Conservation (phyloP, 2,113 vertebrate genomes). For the Hippocampus comes region DNA sequence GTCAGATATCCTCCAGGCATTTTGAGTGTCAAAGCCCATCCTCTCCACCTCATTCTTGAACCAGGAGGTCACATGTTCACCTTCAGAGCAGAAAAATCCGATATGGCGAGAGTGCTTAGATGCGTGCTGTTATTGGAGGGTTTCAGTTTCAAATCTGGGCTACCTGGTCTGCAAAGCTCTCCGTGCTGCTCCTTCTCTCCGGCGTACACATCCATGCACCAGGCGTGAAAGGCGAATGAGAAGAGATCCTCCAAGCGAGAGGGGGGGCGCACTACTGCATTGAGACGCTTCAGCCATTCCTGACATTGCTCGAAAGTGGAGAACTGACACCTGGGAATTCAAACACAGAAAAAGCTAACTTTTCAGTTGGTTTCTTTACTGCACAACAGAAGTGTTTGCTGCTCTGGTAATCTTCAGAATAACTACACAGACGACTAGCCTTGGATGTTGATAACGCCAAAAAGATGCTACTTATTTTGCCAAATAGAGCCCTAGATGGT, state of each 20-base stretch:
- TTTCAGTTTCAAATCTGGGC: rapidly evolving
- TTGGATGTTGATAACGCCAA: neutral
- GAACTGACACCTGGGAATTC: constrained; percentile 85
- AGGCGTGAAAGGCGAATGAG: constrained; percentile 94
- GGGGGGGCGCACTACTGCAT: constrained; percentile 80
- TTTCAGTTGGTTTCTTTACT: neutral
- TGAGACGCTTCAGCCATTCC: constrained; percentile 92
- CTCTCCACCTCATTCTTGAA: constrained; percentile 97
- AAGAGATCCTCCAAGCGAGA: constrained; percentile 92
- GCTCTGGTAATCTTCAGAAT: neutral
- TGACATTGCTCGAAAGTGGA: constrained; percentile 97
- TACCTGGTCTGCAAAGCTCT: constrained; percentile 92
- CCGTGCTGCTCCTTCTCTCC: constrained; percentile 96
- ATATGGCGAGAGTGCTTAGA: constrained; percentile 17
- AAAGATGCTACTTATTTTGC: neutral
- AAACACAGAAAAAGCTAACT: neutral
- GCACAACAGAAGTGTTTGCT: neutral
- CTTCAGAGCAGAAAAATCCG: constrained; percentile 64
- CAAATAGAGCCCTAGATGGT: neutral
- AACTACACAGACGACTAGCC: neutral
- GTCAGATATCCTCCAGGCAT: constrained; percentile 96
- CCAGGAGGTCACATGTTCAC: constrained; percentile 90
- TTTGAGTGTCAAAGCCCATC: constrained; percentile 97
- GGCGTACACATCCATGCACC: constrained; percentile 91
- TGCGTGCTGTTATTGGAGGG: neutral